Evolutionary conservation across 2,113 vertebrate genomes (phyloP).

Genomic region (Azemiops feae): DNA sequence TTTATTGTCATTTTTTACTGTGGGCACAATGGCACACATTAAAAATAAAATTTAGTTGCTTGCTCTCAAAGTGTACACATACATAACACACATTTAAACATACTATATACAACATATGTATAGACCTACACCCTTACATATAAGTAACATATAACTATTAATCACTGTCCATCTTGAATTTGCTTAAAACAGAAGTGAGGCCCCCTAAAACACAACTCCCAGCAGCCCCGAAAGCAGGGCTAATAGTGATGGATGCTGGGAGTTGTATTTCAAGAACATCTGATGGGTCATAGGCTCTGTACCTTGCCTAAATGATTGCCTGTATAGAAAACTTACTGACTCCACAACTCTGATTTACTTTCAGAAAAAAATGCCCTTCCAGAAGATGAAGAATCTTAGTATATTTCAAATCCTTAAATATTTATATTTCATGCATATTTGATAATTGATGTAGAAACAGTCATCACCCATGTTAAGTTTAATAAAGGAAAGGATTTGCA

Average conservation of each 20-base stretch:
- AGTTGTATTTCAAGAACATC: not conserved
- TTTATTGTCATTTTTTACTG: no score
- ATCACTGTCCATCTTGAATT: no score
- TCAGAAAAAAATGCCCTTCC: not conserved
- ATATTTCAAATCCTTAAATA: not conserved
- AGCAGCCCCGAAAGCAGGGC: not conserved
- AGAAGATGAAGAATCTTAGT: not conserved
- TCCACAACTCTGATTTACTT: not conserved
- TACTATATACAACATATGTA: no score
- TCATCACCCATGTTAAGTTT: not conserved
- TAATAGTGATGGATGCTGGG: not conserved
- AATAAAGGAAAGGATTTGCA: not conserved
- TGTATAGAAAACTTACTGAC: not conserved
- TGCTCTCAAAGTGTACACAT: no score
- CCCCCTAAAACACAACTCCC: not conserved
- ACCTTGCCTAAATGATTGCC: not conserved
- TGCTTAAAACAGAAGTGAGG: not conserved
- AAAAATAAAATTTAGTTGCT: no score
- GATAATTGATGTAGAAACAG: accelerated
- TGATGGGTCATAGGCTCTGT: not conserved
- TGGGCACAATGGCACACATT: no score
- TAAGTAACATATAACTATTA: no score
- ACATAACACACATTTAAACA: no score
- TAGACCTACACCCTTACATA: no score
- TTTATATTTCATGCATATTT: not conserved